A percentile compares a stretch with the other conserved stretches of the same genome.
These are phyloP conservation scores for Alcedo quadribrachys DNA, from an alignment of 2,797 vertebrate genomes.

Conservation along the genomic window DNA sequence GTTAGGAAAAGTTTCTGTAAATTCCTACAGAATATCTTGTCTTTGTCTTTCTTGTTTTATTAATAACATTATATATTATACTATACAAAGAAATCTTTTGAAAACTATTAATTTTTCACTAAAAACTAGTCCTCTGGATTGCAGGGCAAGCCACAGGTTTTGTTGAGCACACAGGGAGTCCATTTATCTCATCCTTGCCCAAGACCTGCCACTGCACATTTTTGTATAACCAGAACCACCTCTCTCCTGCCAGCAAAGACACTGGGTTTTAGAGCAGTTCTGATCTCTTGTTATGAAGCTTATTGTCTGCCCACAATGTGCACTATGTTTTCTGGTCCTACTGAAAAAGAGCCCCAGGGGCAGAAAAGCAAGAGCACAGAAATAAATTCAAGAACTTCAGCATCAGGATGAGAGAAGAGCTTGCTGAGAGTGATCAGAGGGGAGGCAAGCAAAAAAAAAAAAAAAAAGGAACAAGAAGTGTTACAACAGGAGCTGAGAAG, in stretches of 20 bases:
- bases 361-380: neutral
- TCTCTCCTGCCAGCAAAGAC: neutral
- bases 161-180: neutral
- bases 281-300: neutral
- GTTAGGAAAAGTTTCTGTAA: neutral
- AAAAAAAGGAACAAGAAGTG: constrained; percentile 29
- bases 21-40: neutral
- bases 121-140: neutral
- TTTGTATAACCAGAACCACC: neutral
- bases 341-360: neutral
- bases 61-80: neutral
- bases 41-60: neutral
- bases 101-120: constrained; percentile 6
- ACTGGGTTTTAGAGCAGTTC: neutral
- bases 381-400: constrained; percentile 32
- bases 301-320: neutral
- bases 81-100: neutral
- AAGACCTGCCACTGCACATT: neutral
- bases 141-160: neutral
- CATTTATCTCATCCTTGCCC: neutral
- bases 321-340: neutral
- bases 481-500: constrained; percentile 15
- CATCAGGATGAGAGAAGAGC: neutral
- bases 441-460: constrained; percentile 4
- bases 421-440: constrained; percentile 3